These are phyloP conservation scores for Pocota personata DNA, from an alignment of 2,888 invertebrate species.

Conservation along the genomic window DNA sequence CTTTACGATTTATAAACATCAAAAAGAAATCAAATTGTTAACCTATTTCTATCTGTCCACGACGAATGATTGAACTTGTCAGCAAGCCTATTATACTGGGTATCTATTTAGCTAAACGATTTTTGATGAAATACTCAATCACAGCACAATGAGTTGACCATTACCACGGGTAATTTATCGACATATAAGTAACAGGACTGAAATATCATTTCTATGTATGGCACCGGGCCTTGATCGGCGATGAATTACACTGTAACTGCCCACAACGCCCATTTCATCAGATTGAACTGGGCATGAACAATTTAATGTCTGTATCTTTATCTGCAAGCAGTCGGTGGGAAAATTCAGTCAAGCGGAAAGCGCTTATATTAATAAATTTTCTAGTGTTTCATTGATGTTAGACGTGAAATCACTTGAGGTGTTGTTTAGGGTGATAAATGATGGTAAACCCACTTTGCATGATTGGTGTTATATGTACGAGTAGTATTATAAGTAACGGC, in stretches of 20 bases:
- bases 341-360: slow-evolving; percentile 45
- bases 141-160: slow-evolving; percentile 36
- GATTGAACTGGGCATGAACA: slow-evolving; percentile 33
- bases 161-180: slow-evolving; percentile 56
- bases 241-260: slow-evolving; percentile 29
- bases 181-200: slow-evolving; percentile 36
- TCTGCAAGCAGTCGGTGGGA: slow-evolving; percentile 41
- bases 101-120: slow-evolving; percentile 39
- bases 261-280: slow-evolving; percentile 58
- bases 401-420: background rate
- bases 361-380: background rate
- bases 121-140: slow-evolving; percentile 63
- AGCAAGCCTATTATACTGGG: slow-evolving; percentile 17
- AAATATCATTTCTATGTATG: slow-evolving; percentile 25
- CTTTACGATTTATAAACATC: background rate
- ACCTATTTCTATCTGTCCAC: slow-evolving; percentile 27
- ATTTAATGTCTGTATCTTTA: slow-evolving; percentile 24
- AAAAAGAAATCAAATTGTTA: slow-evolving; percentile 1
- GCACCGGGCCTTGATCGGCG: background rate
- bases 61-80: slow-evolving; percentile 55
- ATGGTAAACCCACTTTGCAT: background rate
- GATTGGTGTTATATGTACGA: background rate
- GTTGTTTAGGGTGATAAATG: slow-evolving; percentile 12
- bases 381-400: background rate
- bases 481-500: no score